Evolutionary conservation across 2,797 vertebrate genomes (phyloP), one percentile per base, ranked within the genome.

Genomic region (Sphenodon punctatus): DNA sequence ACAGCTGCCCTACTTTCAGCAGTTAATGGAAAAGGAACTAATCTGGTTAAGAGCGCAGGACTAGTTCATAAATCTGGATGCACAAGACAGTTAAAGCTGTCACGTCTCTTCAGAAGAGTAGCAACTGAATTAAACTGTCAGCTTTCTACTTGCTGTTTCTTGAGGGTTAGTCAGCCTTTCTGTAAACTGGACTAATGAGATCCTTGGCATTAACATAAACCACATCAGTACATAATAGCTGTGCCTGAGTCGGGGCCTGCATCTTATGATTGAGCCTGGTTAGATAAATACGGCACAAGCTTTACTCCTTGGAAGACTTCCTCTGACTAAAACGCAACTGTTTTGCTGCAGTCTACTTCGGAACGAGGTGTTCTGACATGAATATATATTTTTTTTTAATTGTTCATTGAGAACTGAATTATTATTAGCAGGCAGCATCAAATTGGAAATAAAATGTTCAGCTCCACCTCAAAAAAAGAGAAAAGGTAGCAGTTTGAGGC

Each of bases 1-100:
- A 97, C 97, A 98, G 97, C 97, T 98, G 97, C 95, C 97, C 97
- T 97, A 95, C 95, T 97, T 97, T 97, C 92, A 8, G 91, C 85
- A 89, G 89, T 93, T 95, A 97, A 96, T 95, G 93, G 93, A 94
- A 95, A 95, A 94, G 93, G 93, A 95, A 96, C 93, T 97, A 97
- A 97, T 97, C 95, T 97, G 97, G 96, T 97, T 97, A 97, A 96
- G 94, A 96, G 94, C 93, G 41, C 59, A 76, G 89, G 93, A 95
- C 93, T 93, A 93, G 89, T 95, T 95, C 94, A 91, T 96, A 95
- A 96, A 96, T 95, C 92, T 95, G 91, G 84, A 81, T 58, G 71
- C 92, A 88, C 90, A 90, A 75, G 84, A 89, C 90, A 89, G 91
- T 92, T 96, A 93, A 97, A 97, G 95, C 95, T 95, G 94, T 96